Conservation (phyloP, 23 tunicate species). For the Styela plicata region DNA sequence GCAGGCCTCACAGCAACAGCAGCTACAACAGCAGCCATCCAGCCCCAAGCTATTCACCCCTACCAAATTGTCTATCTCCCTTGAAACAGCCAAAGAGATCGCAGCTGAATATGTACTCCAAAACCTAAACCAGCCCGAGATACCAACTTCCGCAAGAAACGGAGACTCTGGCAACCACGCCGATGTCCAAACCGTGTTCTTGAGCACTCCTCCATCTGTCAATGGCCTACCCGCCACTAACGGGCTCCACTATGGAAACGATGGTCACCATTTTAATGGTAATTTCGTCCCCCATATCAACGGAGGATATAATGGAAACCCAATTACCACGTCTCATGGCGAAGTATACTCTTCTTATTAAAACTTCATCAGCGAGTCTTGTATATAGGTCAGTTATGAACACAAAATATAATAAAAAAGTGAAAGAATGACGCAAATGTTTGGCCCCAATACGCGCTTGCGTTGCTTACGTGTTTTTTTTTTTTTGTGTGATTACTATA, state of each 20-base stretch:
- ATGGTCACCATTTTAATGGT: not conserved
- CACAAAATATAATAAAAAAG: no score
- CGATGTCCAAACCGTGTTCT: not conserved
- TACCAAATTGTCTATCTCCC: slow-evolving; percentile 99
- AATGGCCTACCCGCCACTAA: not conserved
- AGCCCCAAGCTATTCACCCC: slow-evolving; percentile 86
- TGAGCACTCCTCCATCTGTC: not conserved
- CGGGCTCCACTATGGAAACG: not conserved
- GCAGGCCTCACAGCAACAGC: slow-evolving; percentile 33
- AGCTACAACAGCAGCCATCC: slow-evolving; percentile 34
- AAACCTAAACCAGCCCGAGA: not conserved
- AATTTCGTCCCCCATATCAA: not conserved
- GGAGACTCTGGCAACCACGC: not conserved
- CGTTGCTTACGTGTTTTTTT: no score
- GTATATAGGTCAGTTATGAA: no score
- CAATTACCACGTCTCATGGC: not conserved
- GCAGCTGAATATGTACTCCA: slow-evolving; percentile 75
- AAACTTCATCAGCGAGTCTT: no score
- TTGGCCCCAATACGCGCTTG: no score
- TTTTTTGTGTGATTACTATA: no score
- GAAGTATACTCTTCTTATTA: not conserved
- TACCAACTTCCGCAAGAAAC: not conserved
- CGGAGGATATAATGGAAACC: not conserved
- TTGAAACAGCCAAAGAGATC: slow-evolving; percentile 79
- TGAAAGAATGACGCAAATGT: no score